Evolutionary conservation across 2,797 vertebrate species (phyloP), one percentile per base, ranked within the genome.

Genomic region (Enteromius argenteus): DNA sequence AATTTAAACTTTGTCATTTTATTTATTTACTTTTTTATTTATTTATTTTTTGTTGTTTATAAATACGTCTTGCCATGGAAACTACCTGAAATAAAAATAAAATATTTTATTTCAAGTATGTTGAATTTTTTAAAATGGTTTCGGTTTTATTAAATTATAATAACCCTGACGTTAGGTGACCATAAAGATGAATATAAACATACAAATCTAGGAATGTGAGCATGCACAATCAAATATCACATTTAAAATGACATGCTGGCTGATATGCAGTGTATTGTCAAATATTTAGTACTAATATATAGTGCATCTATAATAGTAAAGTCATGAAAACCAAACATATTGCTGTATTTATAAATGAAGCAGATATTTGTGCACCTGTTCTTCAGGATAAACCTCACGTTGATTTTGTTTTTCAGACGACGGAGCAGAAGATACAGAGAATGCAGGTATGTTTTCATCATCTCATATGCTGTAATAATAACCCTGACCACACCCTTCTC

Each of bases 401-500:
- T 4, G 75, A 58, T 75, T 74, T 46, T 53, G 23, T 83, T 23
- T 60, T 76, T 8, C 72, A 83, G 72, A 62, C 3, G 68, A 75
- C 1, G 81, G 9, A 30, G 15, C 0, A 10, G 58, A 67, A 14
- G 60, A 1, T 3, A 17, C 32, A 3, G 81, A 30, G 14, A 42
- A 83, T 0, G 2, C 5, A 3, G 81, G 81, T 83, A 32, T 0
- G 81, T 76, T 56, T 53, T 0, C 15, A 42, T 53, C 32, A 9
- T 67, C 4, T 21, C 23, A 23, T 17, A 10, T 7, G 17, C 30
- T 56, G 1, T 56, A 17, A n/a, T 66, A 80, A 80, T 68, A 80
- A 80, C 44, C 46, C n/a, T 30, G 80, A 73, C 53, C 80, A 46
- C 80, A 49, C 80, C 80, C 69, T 35, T 62, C 23, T 62, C 42